Conservation (phyloP, 1,140 invertebrate species). For the Archivesica marissinica region DNA sequence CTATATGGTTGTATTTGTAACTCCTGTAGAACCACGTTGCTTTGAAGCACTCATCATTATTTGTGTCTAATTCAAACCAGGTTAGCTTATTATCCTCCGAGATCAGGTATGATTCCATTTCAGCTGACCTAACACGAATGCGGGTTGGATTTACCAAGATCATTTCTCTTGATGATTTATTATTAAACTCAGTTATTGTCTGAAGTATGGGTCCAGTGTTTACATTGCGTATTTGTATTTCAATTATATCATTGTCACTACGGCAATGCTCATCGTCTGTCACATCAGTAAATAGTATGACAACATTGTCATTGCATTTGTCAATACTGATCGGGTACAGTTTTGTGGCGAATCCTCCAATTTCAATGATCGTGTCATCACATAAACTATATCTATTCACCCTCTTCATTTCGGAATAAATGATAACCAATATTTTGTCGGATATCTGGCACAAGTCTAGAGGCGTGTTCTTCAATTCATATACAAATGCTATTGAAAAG, state of each 20-base stretch:
- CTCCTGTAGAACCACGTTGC: neutral
- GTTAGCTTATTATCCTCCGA: neutral
- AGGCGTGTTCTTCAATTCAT: neutral
- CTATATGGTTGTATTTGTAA: neutral
- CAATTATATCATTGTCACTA: slow-evolving; percentile 1
- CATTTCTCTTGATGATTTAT: neutral
- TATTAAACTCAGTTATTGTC: neutral
- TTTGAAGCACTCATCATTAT: neutral
- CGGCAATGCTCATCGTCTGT: neutral
- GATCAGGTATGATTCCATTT: neutral
- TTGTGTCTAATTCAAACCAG: slow-evolving; percentile 12
- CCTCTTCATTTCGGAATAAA: neutral
- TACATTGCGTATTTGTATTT: neutral
- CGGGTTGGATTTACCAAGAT: neutral
- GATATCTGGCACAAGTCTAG: slow-evolving; percentile 6
- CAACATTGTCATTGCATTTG: neutral
- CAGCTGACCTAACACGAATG: neutral
- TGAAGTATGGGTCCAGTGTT: neutral
- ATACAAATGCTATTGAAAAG: neutral
- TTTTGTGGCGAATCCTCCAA: neutral
- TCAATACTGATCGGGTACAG: slow-evolving; percentile 13
- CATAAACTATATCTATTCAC: neutral
- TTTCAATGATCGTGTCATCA: neutral
- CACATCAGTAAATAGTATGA: slow-evolving; percentile 14
- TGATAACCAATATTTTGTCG: neutral